Evolutionary conservation across 2,113 vertebrate species (phyloP), one percentile per base, ranked within the genome.

Genomic region (Thymallus thymallus): DNA sequence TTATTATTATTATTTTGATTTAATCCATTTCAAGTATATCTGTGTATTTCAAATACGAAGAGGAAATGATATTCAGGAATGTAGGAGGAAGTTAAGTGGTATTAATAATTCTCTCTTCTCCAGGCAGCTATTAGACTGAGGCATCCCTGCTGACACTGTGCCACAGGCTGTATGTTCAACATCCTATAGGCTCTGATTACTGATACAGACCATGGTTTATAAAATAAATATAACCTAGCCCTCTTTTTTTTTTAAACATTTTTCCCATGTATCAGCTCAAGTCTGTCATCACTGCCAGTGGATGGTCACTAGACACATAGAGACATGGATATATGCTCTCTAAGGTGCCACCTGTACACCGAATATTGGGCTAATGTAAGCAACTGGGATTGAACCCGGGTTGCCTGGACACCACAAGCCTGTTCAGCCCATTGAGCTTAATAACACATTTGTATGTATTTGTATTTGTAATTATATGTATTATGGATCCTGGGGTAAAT

Each of bases 151-250:
- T 26, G 68, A 75, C 48, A 51, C 23, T 41, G 48, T 60, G 66
- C 68, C 60, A 24, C 29, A 3, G 68, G 68, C n/a, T 64, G 60
- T 32, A 76, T 70, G 67, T 69, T 69, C 24, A 64, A 70, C 58
- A 64, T 64, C 58, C 23, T 61, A 32, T 5, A 18, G 45, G 45
- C 48, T 51, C 22, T 30, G 18, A 62, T 24, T 73, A 55, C 41
- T 41, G 35, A 51, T 51, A 51, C 18, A 55, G 46, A 23, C 46
- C 13, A 60, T 60, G n/a, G 35, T 41, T 41, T 41, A 12, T 41
- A 41, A 41, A 10, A 41, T 41, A 41, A 41, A 41, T 41, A 3
- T 41, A 10, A 9, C 35, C 35, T 41, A 7, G 7, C 7, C 35
- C 35, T 9, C 35, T 41, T 41, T 35, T 35, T 35, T 7, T 26